These are phyloP conservation scores for Rhingia campestris DNA, from an alignment of 2,888 invertebrate species.

Conservation along the genomic window DNA sequence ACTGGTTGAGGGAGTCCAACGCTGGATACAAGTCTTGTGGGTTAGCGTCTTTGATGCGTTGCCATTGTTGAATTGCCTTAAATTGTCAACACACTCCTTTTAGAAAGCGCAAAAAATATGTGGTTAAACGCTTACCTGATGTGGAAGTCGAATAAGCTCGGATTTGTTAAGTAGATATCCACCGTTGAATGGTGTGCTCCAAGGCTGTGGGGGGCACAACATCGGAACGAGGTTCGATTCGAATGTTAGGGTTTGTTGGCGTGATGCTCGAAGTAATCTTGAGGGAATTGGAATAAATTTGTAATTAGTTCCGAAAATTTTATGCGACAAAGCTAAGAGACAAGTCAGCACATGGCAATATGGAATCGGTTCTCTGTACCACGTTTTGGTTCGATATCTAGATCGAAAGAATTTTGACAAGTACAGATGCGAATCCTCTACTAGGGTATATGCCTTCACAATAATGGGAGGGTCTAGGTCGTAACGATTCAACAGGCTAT, in stretches of 20 bases:
- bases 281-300: background rate
- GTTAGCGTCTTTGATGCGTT: slow-evolving; percentile 85
- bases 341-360: no score
- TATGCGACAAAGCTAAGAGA: no score
- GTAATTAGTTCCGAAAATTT: no score
- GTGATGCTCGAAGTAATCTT: slow-evolving; percentile 87
- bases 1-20: slow-evolving; percentile 95
- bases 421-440: no score
- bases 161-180: slow-evolving; percentile 90
- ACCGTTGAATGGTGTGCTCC: slow-evolving; percentile 88
- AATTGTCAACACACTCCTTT: slow-evolving; percentile 11
- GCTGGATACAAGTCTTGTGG: slow-evolving; percentile 89
- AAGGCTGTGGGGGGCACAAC: slow-evolving; percentile 93
- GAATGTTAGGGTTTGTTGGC: slow-evolving; percentile 88
- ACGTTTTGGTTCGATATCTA: no score
- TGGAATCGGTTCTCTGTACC: no score
- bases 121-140: slow-evolving; percentile 74
- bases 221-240: slow-evolving; percentile 89
- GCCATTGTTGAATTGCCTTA: slow-evolving; percentile 86
- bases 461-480: no score
- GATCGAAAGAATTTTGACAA: no score
- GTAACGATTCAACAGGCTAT: no score
- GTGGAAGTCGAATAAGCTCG: slow-evolving; percentile 84
- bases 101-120: background rate
- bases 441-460: no score